Evolutionary conservation across 2,113 vertebrate species (phyloP).

Genomic region (Casuarius casuarius): DNA sequence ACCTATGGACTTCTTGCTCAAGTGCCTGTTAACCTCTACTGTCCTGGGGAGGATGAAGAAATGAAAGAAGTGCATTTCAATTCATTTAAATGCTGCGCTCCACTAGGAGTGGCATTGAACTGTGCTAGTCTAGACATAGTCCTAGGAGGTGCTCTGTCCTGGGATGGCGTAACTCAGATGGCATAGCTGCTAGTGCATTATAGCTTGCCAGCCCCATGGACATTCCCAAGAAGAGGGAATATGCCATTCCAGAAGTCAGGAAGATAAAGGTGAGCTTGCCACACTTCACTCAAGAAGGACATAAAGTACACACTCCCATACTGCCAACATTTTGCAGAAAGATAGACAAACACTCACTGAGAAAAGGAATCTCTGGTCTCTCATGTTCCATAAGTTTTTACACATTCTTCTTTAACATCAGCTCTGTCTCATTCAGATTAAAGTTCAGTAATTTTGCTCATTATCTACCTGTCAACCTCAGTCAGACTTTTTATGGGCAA

Average conservation of each 20-base stretch:
- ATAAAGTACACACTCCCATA: neutral
- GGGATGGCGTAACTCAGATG: neutral
- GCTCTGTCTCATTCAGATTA: neutral
- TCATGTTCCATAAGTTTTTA: neutral
- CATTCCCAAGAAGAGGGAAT: neutral
- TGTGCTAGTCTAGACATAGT: neutral
- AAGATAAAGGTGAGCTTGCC: neutral
- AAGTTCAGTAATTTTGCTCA: neutral
- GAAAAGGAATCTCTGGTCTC: neutral
- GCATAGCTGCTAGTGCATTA: neutral
- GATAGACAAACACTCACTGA: neutral
- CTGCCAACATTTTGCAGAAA: neutral
- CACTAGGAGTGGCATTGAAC: neutral
- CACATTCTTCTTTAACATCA: neutral
- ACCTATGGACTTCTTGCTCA: neutral
- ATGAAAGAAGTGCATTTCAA: neutral
- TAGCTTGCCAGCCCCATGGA: neutral
- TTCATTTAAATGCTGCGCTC: neutral
- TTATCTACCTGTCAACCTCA: neutral
- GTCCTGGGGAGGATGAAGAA: neutral
- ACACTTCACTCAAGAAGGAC: neutral
- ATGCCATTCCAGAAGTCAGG: accelerated
- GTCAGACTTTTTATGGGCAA: neutral
- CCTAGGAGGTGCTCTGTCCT: neutral
- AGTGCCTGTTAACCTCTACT: constrained; percentile 24